These are phyloP conservation scores for Bembecia ichneumoniformis DNA, from an alignment of 2,888 invertebrate genomes.

Conservation along the genomic window DNA sequence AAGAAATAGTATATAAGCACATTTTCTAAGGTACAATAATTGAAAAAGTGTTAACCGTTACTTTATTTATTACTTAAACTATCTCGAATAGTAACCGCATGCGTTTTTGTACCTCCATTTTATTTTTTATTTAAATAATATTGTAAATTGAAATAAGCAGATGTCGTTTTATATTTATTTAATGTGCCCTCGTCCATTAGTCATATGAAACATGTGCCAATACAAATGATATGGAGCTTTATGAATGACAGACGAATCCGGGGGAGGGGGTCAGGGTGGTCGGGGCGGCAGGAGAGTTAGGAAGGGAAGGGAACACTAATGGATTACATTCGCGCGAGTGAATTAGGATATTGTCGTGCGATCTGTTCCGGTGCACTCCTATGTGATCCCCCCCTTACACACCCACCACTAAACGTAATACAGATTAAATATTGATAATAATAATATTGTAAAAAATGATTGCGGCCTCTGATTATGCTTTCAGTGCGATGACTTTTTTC, in stretches of 20 bases:
- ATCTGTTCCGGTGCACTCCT: slow-evolving; percentile 69
- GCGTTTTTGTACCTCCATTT: neutral
- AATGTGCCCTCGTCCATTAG: slow-evolving; percentile 62
- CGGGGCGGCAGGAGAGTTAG: slow-evolving; percentile 18
- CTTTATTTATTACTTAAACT: no score
- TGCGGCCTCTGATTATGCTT: no score
- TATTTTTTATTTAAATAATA: slow-evolving; percentile 15
- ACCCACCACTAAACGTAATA: neutral
- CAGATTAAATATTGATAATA: neutral
- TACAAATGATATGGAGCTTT: slow-evolving; percentile 71
- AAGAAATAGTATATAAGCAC: no score
- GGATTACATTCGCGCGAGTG: slow-evolving; percentile 71
- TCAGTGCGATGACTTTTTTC: no score
- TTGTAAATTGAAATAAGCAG: slow-evolving; percentile 44
- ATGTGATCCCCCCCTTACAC: slow-evolving; percentile 19
- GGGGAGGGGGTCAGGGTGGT: slow-evolving; percentile 11
- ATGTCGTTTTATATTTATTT: slow-evolving; percentile 54
- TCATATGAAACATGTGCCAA: slow-evolving; percentile 71
- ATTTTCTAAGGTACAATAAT: no score
- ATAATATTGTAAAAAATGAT: neutral
- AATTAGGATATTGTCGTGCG: slow-evolving; percentile 71
- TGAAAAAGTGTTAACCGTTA: no score
- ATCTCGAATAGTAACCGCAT: no score
- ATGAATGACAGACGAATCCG: slow-evolving; percentile 62
- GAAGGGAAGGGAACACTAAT: slow-evolving; percentile 50